Evolutionary conservation across 2,113 vertebrate species (phyloP), one percentile per base, ranked within the genome.

Genomic region (Regulus satrapa): DNA sequence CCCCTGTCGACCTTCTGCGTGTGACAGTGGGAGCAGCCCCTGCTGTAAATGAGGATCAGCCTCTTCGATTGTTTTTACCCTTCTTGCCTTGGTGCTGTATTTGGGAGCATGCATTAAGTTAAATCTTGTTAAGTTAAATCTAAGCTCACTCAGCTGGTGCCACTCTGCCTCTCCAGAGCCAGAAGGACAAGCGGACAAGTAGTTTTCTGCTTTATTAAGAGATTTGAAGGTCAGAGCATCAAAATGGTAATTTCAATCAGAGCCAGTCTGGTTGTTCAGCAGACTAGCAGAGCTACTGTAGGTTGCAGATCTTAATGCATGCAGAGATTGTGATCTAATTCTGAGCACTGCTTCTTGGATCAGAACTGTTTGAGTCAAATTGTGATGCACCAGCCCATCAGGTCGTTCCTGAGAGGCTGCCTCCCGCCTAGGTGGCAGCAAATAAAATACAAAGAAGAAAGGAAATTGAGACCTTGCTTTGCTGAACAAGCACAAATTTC

Each of bases 201-300:
- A 3, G 3, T 96, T 96, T 96, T 96, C 92, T 94, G 89, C 95
- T 97, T 95, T 97, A 94, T 96, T 95, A 96, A 97, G 84, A 96
- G 68, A 92, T 95, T 63, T 96, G 94, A 96, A 97, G 92, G 88
- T 94, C 85, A 95, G 84, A 91, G 92, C 83, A 96, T 97, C 91
- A 97, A 96, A 97, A 97, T 94, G 95, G 96, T 96, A 96, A 96
- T 97, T 97, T 97, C 89, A 97, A 82, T 97, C 95, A 96, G 72
- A 87, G 89, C 45, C 82, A 94, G 77, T 69, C 92, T 92, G 54
- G 95, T 81, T 96, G 88, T 74, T 92, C 94, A 94, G 75, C 92
- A 95, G 79, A 95, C 89, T 95, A 94, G 84, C 34, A 1, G 94
- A 92, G 71, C 58, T 94, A 83, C 89, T 78, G 80, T 93, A 92